Evolutionary conservation across 2,113 vertebrate genomes (phyloP).

Genomic region (Columbina picui): DNA sequence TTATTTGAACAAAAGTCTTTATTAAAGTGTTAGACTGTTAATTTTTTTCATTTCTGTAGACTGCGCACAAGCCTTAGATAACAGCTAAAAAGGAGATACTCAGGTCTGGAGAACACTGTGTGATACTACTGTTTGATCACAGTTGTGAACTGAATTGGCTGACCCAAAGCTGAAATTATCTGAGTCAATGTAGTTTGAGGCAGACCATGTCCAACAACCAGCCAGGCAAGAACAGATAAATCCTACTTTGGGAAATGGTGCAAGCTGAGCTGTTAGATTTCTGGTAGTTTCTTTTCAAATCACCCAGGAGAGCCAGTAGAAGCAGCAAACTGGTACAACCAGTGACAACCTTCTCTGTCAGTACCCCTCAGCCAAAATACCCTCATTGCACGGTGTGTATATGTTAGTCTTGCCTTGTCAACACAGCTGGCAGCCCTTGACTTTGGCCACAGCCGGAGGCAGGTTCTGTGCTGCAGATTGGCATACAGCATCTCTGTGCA

Average conservation of each 20-base stretch:
- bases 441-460: background rate
- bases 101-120: accelerated
- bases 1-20: background rate
- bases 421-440: background rate
- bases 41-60: background rate
- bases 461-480: background rate
- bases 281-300: background rate
- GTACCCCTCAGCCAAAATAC: background rate
- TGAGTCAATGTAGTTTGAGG: background rate
- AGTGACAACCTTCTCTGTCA: background rate
- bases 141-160: background rate
- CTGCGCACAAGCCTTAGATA: background rate
- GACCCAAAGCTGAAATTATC: background rate
- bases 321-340: background rate
- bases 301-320: background rate
- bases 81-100: background rate
- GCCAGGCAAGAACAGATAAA: background rate
- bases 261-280: background rate
- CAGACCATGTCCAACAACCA: background rate
- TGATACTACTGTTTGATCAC: background rate
- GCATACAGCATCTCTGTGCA: accelerated
- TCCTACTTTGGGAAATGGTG: background rate
- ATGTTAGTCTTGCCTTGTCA: background rate
- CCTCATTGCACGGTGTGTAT: accelerated
- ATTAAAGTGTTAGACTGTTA: background rate